These are phyloP conservation scores for Dolomedes plantarius DNA, from an alignment of 2,888 invertebrate species.

Conservation along the genomic window DNA sequence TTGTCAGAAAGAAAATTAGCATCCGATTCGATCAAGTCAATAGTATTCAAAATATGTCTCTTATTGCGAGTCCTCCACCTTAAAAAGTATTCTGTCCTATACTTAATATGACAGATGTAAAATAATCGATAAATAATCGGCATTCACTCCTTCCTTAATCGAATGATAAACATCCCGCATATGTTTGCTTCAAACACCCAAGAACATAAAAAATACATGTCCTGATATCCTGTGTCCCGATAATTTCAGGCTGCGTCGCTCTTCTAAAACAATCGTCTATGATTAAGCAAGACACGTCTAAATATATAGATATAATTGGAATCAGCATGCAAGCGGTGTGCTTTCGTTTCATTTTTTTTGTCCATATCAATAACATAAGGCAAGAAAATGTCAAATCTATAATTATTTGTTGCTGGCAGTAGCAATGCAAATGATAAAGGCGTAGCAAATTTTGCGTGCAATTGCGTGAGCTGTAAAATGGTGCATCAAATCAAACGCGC, in stretches of 20 bases:
- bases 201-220: neutral
- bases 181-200: neutral
- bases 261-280: slow-evolving; percentile 29
- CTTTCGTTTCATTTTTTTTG: slow-evolving; percentile 19
- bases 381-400: slow-evolving; percentile 35
- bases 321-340: slow-evolving; percentile 33
- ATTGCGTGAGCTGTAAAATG: slow-evolving; percentile 44
- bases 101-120: slow-evolving; percentile 30
- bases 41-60: no score
- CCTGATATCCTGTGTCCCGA: slow-evolving; percentile 12
- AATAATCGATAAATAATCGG: slow-evolving; percentile 30
- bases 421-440: slow-evolving; percentile 57
- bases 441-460: slow-evolving; percentile 34
- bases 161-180: slow-evolving; percentile 28
- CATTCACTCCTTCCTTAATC: slow-evolving; percentile 5
- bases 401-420: slow-evolving; percentile 42
- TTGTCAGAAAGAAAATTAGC: no score
- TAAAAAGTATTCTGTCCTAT: neutral
- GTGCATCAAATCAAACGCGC: slow-evolving; percentile 19
- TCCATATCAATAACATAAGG: slow-evolving; percentile 32
- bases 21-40: no score
- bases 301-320: slow-evolving; percentile 41
- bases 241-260: slow-evolving; percentile 19
- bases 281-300: slow-evolving; percentile 44
- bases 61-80: neutral